Evolutionary conservation across 1,140 invertebrate species (phyloP), one percentile per base, ranked within the genome.

Genomic region (Zophobas atratus): DNA sequence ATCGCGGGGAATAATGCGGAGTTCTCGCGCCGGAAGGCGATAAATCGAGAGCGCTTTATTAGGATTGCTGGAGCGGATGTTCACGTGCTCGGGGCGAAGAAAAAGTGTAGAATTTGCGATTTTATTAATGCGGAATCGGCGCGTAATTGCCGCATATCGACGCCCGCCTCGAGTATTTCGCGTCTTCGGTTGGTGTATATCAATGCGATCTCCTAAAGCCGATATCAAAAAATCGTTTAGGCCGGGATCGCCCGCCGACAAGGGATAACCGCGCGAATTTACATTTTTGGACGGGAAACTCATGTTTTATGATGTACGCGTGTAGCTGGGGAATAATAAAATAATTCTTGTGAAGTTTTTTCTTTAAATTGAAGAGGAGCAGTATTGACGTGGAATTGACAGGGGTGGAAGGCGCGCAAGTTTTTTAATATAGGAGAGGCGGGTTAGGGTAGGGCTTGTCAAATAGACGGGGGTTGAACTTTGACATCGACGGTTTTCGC

Each of bases 221-320:
- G 6, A 43, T 51, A 67, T 67, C 60, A 67, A 67, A 63, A 67
- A 67, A 67, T 67, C 60, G 57, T 63, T 63, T 63, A 63, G 35
- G 57, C 36, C 38, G 6, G 35, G 57, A 63, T 41, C 57, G 35
- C 2, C 5, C 49, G 49, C 49, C 49, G 49, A 51, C 49, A 51
- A 51, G n/a, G 36, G 56, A 63, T 63, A 63, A 39, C 35, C 36
- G 8, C 6, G 39, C 2, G 49, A 60, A 63, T 63, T 63, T 63
- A 34, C 57, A 63, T 63, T 63, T 63, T 63, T 32, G 6, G 6
- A 6, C 4, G 57, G 57, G 39, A 38, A 63, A 63, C 35, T 63
- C 4, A 39, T 38, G 35, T 63, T 63, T 38, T 63, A 63, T 63
- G 57, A 63, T 39, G 36, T 32, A 63, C 5, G 36, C 1, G 1